These are phyloP conservation scores for Agelaius phoeniceus DNA, from an alignment of 2,113 vertebrate genomes.

Conservation along the genomic window DNA sequence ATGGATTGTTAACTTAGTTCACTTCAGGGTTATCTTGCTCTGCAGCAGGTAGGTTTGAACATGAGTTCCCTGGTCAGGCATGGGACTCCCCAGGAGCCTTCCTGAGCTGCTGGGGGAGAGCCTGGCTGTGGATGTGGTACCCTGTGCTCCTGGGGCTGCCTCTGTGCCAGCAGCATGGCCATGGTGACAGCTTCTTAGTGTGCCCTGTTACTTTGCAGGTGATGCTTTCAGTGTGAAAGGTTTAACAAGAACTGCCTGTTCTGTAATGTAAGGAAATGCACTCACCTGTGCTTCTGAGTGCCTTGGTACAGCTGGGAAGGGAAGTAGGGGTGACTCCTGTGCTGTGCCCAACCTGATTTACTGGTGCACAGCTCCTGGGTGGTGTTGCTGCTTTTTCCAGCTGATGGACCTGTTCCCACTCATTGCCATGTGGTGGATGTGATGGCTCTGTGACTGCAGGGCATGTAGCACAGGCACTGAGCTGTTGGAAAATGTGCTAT, in stretches of 20 bases:
- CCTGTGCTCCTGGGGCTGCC: neutral
- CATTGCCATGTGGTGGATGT: neutral
- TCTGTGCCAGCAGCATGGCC: neutral
- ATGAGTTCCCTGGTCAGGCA: accelerated
- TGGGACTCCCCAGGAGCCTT: neutral
- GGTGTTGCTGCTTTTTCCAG: neutral
- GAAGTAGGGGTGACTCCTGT: neutral
- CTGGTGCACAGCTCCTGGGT: neutral
- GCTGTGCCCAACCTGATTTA: neutral
- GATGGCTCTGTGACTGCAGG: neutral
- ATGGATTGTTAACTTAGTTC: neutral
- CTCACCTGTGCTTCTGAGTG: neutral
- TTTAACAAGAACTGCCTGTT: neutral
- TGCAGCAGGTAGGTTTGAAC: neutral
- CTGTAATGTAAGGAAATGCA: neutral
- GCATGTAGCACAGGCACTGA: neutral
- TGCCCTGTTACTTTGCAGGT: neutral
- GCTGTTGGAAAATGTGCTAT: neutral
- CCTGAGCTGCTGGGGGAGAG: neutral
- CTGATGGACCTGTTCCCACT: neutral
- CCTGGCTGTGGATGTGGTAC: neutral
- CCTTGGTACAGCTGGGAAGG: accelerated
- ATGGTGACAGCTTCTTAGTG: neutral
- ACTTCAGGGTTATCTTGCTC: neutral
- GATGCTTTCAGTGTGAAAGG: neutral